A percentile compares a stretch with the other conserved stretches of the same genome.
Conservation (phyloP, 2,888 invertebrate genomes). For the Fissipunctia ypsillon region DNA sequence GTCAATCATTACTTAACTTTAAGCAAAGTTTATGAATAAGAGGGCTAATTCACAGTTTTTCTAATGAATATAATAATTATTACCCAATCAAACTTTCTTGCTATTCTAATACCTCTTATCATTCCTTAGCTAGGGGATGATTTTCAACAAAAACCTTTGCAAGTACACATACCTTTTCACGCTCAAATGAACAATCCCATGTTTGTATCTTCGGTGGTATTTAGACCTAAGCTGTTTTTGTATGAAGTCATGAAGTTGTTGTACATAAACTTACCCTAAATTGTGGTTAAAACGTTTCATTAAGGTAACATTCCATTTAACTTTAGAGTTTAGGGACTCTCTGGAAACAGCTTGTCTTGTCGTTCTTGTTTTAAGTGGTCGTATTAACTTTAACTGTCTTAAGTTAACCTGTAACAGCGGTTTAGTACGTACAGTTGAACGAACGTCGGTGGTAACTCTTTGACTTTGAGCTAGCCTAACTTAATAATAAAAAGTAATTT, state of each 20-base stretch:
- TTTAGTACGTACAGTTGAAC: background rate
- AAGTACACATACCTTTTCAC: background rate
- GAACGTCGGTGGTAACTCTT: background rate
- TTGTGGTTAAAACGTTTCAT: constrained; percentile 48
- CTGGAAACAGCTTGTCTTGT: constrained; percentile 38
- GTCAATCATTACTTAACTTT: too few relatives aligned
- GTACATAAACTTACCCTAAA: constrained; percentile 1
- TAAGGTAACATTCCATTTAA: constrained; percentile 47
- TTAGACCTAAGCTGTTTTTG: background rate
- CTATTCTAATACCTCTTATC: background rate
- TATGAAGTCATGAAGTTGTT: background rate
- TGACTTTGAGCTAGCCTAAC: background rate
- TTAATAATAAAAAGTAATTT: too few relatives aligned
- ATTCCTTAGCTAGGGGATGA: background rate
- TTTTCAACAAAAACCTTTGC: background rate
- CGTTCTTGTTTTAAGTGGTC: constrained; percentile 38
- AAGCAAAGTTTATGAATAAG: too few relatives aligned
- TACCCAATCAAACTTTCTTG: background rate
- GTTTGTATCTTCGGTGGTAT: background rate
- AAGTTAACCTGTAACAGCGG: constrained; percentile 18
- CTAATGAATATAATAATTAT: background rate
- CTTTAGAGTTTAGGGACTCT: constrained; percentile 35
- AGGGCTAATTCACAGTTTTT: too few relatives aligned
- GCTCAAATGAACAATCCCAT: background rate
- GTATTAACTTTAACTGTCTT: constrained; percentile 47